Evolutionary conservation across 2,113 vertebrate genomes (phyloP), one percentile per base, ranked within the genome.

Genomic region (Orientallactaga bullata): DNA sequence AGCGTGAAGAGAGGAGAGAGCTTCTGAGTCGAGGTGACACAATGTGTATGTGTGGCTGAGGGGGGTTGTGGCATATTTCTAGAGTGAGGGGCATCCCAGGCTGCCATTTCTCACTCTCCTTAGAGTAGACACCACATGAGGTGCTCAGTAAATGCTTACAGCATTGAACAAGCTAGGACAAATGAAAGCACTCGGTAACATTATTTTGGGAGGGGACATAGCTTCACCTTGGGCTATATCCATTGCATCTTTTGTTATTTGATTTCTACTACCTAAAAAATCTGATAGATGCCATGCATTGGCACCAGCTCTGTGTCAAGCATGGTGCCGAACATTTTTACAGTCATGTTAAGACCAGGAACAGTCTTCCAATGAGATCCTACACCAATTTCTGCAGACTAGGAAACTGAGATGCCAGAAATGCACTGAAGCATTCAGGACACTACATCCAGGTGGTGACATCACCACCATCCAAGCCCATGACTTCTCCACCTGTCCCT

Each of bases 401-500:
- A 65, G 80, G 28, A 51, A 85, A 88, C 51, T n/a, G 71, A 87
- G 95, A 63, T 55, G 42, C 47, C 28, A 23, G 39, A 37, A 12
- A 21, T 10, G 42, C 81, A 26, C 7, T 1, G 69, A 39, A 21
- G 1, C 1, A 0, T 17, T 76, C 18, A 32, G 6, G 23, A 26
- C 28, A 37, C 4, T 28, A 4, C 0, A 30, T 26, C 9, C 2
- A n/a, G 37, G 30, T 0, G 2, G 26, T 23, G 12, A 20, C 42
- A 17, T 0, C 7, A 7, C n/a, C 23, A 35, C 17, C 47, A 58
- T 13, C n/a, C 55, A 18, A 1, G 39, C 9, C 58, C 51, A 0
- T 0, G 3, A 73, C 23, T 47, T 39, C 30, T 37, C 9, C 24
- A 26, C 37, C 20, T 88, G 51, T 35, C 35, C 30, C n/a, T 58